Conservation (phyloP, 2,113 vertebrate genomes). For the Rhineura floridana region DNA sequence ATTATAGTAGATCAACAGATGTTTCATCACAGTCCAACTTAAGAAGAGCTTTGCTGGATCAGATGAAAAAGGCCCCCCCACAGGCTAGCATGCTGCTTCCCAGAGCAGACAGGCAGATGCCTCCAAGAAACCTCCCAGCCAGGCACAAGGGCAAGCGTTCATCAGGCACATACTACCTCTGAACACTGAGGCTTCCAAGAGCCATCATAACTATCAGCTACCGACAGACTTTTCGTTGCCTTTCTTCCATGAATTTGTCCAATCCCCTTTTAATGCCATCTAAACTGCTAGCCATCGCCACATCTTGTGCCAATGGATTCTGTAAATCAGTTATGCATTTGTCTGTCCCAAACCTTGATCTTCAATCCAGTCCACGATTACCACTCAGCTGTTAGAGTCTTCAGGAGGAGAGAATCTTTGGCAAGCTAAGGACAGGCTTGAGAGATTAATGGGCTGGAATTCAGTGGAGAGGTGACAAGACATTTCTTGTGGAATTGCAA, state of each 20-base stretch:
- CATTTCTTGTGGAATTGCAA: background rate
- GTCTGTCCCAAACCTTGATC: background rate
- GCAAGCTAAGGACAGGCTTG: background rate
- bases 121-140: background rate
- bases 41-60: too few relatives aligned
- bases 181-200: background rate
- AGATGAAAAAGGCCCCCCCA: too few relatives aligned
- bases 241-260: too few relatives aligned
- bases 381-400: background rate
- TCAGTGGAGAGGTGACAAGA: background rate
- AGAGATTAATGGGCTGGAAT: background rate
- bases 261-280: too few relatives aligned
- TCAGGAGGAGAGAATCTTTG: constrained; percentile 5
- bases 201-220: background rate
- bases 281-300: too few relatives aligned
- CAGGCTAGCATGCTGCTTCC: too few relatives aligned
- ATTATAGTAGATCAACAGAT: too few relatives aligned
- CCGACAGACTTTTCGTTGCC: background rate
- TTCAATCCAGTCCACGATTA: background rate
- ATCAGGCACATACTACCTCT: background rate
- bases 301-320: too few relatives aligned
- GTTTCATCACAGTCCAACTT: too few relatives aligned
- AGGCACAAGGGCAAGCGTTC: too few relatives aligned
- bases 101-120: background rate
- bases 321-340: background rate